Base-by-base conservation (phyloP, 2,797 vertebrate genomes). In the Furcifer pardalis region DNA sequence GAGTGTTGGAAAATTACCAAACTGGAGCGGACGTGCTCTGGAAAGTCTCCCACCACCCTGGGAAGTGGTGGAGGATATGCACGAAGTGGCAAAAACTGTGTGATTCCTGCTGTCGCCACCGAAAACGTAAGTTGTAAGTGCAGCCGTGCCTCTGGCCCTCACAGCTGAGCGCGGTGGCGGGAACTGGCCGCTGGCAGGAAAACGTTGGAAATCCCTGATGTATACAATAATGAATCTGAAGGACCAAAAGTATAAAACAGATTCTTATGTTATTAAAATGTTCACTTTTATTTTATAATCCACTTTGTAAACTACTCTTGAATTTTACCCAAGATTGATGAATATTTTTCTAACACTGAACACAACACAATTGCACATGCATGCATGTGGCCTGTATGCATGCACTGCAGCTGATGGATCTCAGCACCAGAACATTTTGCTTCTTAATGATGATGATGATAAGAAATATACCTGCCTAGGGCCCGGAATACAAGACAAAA, bases 401-500 rank as follows among this genome's bases (percentile, higher is more conserved):
- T 25, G 40, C 60, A 46, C 12, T 49, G 19, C 21, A 80, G 44
- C 40, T 52, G 19, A 2, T 81, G 17, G 25, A n/a, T 60, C 27
- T 44, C 7, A n/a, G 42, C 37, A 44, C 1, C 40, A 65, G 12
- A 40, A 71, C 17, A 21, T 9, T 62, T 72, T 65, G 56, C 9
- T 15, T 46, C 65, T 68, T 15, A 62, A n/a, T n/a, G n/a, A n/a
- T n/a, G n/a, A n/a, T n/a, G n/a, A n/a, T n/a, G n/a, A n/a, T n/a
- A 69, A 69, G 12, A 66, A 89, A 62, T 42, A 52, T 88, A 99
- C 98, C 98, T 99, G 98, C 89, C 96, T 97, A 32, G 98, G 98
- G 63, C 98, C 98, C 15, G 97, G 97, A 90, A 99, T 97, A 92
- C 98, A 98, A 85, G 98, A 99, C 74, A 99, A 95, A 95, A 99